Evolutionary conservation across 2,888 invertebrate species (phyloP).

Genomic region (Spilosoma lubricipeda): DNA sequence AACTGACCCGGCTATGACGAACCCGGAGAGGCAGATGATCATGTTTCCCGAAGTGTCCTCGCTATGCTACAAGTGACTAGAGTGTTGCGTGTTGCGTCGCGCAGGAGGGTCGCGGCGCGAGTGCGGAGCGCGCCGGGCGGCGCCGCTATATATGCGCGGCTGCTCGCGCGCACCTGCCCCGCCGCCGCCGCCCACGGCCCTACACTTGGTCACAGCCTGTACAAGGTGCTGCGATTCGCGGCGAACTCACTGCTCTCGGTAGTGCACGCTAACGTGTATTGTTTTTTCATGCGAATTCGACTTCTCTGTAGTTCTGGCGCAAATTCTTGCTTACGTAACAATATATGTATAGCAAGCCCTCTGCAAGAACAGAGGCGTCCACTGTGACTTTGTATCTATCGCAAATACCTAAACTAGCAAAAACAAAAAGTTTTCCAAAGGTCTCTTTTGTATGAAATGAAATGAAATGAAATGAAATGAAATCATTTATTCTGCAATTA

Average conservation of each 20-base stretch:
- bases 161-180: slow-evolving; percentile 45
- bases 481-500: too few relatives aligned
- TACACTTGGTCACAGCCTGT: too few relatives aligned
- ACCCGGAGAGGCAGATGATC: slow-evolving; percentile 85
- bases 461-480: too few relatives aligned
- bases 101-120: too few relatives aligned
- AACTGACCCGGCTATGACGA: slow-evolving; percentile 83
- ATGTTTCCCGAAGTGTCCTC: slow-evolving; percentile 51
- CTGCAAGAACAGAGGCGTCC: neutral
- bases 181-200: slow-evolving; percentile 8
- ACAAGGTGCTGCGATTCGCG: neutral
- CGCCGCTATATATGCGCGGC: slow-evolving; percentile 11
- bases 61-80: slow-evolving; percentile 8
- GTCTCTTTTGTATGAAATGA: too few relatives aligned
- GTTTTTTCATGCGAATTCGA: neutral
- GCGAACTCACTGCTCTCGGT: neutral
- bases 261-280: neutral
- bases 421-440: too few relatives aligned
- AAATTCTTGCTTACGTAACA: neutral
- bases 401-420: neutral
- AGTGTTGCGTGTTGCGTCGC: too few relatives aligned
- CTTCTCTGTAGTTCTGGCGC: neutral
- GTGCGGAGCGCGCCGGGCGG: too few relatives aligned
- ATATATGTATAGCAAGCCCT: neutral
- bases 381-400: neutral